Evolutionary conservation across 2,113 vertebrate genomes (phyloP).

Genomic region (Eonycteris spelaea): DNA sequence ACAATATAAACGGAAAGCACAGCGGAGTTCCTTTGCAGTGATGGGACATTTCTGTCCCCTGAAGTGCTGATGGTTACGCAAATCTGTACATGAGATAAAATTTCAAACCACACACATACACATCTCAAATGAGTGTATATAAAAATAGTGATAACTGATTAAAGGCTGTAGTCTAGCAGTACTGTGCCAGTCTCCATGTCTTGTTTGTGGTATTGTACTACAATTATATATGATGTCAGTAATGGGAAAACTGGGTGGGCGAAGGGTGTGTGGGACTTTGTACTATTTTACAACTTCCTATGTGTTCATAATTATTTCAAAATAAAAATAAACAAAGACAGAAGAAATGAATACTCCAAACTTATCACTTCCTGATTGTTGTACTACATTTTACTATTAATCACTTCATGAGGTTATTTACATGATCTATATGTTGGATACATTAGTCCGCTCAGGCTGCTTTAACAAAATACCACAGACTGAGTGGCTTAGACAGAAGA

Average conservation of each 20-base stretch:
- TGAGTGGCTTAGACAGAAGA: background rate
- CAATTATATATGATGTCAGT: background rate
- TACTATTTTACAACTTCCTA: background rate
- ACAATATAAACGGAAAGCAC: background rate
- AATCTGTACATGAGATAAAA: background rate
- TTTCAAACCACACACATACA: background rate
- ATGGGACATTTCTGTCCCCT: background rate
- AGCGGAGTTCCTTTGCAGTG: background rate
- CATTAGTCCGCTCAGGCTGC: background rate
- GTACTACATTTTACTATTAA: background rate
- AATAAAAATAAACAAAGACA: background rate
- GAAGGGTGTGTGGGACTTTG: too few relatives aligned
- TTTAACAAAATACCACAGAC: background rate
- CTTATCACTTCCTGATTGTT: background rate
- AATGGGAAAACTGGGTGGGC: background rate
- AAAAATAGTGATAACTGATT: background rate
- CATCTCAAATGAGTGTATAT: background rate
- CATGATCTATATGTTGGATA: background rate
- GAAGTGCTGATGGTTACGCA: background rate
- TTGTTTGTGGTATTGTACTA: background rate
- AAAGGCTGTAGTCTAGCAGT: background rate
- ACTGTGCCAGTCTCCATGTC: background rate
- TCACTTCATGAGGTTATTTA: background rate
- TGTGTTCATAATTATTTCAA: background rate
- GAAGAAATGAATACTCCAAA: background rate